Percentiles rank a stretch among this genome's conserved stretches.
Evolutionary conservation across 2,888 invertebrate species (phyloP).

Genomic region (Megastigmus dorsalis): DNA sequence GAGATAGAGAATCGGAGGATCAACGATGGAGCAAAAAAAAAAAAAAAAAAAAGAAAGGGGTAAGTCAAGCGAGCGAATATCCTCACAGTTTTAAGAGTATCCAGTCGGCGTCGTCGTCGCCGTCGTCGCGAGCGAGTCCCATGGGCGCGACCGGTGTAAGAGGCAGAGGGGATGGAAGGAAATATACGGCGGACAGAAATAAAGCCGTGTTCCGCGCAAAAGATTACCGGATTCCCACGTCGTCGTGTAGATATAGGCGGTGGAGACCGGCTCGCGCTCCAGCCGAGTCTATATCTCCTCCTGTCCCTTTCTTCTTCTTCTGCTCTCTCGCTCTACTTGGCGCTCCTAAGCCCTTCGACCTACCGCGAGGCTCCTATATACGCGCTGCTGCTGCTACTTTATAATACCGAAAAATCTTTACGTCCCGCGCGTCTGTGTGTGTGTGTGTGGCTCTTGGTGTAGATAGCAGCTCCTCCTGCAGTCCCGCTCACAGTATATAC

Average conservation of each 20-base stretch:
- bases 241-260: conserved; percentile 6
- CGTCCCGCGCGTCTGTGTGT: neutral
- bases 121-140: no score
- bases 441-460: no score
- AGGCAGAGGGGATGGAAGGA: neutral
- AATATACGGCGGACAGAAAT: conserved; percentile 49
- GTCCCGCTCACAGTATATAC: no score
- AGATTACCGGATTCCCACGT: conserved; percentile 56
- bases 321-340: neutral
- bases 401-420: conserved; percentile 32
- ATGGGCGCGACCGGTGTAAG: no score
- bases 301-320: neutral
- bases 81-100: no score
- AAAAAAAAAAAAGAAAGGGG: neutral
- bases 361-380: no score
- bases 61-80: neutral
- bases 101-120: no score
- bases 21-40: no score
- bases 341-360: conserved; percentile 20
- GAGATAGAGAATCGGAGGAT: no score
- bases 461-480: no score
- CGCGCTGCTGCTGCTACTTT: conserved; percentile 28
- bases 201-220: conserved; percentile 57
- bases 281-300: conserved; percentile 5
- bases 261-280: no score